Conservation (phyloP, 2,113 vertebrate genomes). For the Sturnira hondurensis region DNA sequence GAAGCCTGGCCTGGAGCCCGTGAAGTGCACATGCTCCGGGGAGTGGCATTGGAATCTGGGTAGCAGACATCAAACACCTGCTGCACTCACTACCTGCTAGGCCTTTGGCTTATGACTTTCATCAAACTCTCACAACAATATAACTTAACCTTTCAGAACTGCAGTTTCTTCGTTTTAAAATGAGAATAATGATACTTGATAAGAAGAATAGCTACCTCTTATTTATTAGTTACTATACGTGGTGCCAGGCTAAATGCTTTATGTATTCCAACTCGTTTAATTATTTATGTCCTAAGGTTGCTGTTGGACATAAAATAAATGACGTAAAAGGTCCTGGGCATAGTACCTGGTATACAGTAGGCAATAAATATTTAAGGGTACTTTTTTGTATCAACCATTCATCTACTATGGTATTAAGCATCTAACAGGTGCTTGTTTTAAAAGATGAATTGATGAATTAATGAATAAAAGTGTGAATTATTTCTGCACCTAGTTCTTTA, state of each 20-base stretch:
- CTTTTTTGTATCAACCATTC: background rate
- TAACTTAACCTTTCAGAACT: background rate
- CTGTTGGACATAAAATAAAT: background rate
- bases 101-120: background rate
- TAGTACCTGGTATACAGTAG: background rate
- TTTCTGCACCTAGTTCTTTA: slow-evolving; percentile 33
- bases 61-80: background rate
- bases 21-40: background rate
- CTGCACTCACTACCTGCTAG: background rate
- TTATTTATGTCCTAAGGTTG: background rate
- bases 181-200: background rate
- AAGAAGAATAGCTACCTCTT: background rate
- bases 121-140: background rate
- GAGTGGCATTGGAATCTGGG: background rate
- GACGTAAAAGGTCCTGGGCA: background rate
- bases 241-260: background rate
- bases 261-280: background rate
- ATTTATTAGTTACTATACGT: background rate
- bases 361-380: slow-evolving; percentile 5
- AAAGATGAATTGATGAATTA: background rate
- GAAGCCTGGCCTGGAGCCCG: background rate
- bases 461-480: background rate
- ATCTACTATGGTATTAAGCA: background rate
- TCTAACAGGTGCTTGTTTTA: background rate
- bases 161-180: slow-evolving; percentile 1